Evolutionary conservation across 2,797 vertebrate species (phyloP).

Genomic region (Pteronotus mesoamericanus): DNA sequence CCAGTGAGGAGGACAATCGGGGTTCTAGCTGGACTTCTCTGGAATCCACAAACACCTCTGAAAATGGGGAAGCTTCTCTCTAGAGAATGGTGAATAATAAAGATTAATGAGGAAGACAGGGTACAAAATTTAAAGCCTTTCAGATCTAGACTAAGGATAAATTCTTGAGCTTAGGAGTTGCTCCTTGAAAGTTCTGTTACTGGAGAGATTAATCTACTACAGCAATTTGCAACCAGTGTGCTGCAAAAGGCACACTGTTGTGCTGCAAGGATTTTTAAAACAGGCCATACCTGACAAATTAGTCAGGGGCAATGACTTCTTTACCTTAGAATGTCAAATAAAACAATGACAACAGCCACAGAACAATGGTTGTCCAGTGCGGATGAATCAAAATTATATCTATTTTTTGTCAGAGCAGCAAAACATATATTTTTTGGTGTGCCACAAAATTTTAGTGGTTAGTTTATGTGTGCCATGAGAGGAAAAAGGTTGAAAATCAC

Average conservation of each 20-base stretch:
- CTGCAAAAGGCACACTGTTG: no score
- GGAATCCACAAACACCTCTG: neutral
- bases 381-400: neutral
- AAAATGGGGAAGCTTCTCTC: neutral
- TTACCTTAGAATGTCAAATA: neutral
- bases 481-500: neutral
- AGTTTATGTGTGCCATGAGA: neutral
- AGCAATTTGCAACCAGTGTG: neutral
- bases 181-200: neutral
- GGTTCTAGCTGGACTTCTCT: neutral
- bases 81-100: neutral
- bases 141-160: neutral
- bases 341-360: neutral
- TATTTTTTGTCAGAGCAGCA: neutral
- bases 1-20: neutral
- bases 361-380: neutral
- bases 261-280: neutral
- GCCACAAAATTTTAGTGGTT: neutral
- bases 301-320: neutral
- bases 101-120: neutral
- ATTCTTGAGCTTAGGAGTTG: neutral
- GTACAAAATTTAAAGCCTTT: neutral
- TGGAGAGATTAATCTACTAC: conserved; percentile 1
- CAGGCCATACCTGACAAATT: neutral
- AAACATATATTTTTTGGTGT: neutral